Evolutionary conservation across 2,797 vertebrate species (phyloP).

Genomic region (Masticophis lateralis): DNA sequence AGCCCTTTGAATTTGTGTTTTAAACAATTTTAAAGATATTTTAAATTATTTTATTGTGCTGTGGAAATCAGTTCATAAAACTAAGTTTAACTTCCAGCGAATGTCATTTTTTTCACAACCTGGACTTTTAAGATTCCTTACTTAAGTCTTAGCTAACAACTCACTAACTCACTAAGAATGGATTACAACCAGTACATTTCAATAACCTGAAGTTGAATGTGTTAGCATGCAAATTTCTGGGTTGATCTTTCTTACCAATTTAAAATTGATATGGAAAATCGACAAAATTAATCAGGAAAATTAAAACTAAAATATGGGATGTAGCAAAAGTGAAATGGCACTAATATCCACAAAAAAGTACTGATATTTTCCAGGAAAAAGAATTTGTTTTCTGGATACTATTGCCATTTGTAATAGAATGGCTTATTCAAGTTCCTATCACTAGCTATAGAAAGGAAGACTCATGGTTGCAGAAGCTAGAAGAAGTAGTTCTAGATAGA

Average conservation of each 20-base stretch:
- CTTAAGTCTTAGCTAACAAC: not conserved
- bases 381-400: not conserved
- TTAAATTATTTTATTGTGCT: not conserved
- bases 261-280: not conserved
- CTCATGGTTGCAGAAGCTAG: not conserved
- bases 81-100: not conserved
- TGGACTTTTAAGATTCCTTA: not conserved
- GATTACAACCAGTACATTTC: not conserved
- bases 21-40: not conserved
- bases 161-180: not conserved
- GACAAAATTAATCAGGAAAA: not conserved
- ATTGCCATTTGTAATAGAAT: not conserved
- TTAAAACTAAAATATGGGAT: not conserved
- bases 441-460: not conserved
- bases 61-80: not conserved
- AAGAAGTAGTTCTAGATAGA: not conserved
- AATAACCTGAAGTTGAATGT: not conserved
- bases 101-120: not conserved
- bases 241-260: not conserved
- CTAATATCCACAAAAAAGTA: not conserved
- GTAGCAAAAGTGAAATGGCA: not conserved
- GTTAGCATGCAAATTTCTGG: not conserved
- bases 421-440: not conserved
- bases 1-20: not conserved
- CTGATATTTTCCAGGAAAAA: not conserved